Evolutionary conservation across 2,113 vertebrate species (phyloP), one percentile per base, ranked within the genome.

Genomic region (Chrysemys picta): DNA sequence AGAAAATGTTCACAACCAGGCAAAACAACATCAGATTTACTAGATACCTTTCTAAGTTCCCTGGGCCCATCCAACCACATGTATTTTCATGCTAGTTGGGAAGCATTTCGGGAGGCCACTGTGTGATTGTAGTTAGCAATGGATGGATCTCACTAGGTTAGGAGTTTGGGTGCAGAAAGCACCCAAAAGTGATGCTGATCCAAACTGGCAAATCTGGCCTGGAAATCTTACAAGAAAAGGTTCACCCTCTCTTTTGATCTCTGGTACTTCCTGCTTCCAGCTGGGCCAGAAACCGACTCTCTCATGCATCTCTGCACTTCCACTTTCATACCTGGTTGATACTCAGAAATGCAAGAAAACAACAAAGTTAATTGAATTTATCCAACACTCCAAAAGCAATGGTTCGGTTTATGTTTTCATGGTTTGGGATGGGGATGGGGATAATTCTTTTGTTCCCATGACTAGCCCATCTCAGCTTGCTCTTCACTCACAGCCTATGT

Each of bases 281-380:
- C 56, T 65, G 21, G 93, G 5, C 84, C 82, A 91, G 86, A 95
- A 96, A 81, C 54, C 87, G 91, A 45, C 24, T 45, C 24, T 91
- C 81, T 57, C 75, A 76, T 0, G 2, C 54, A 85, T 89, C 59
- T 95, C 94, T 89, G 75, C 81, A 91, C 57, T 76, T 96, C 35
- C 27, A 52, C 0, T 24, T 29, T 45, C 72, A 59, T 57, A 10
- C 86, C 38, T 47, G 54, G 47, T 1, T 91, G 31, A 21, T 47
- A 57, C 31, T 83, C 80, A 92, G 75, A 94, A 89, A n/a, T 88
- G 42, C 24, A 90, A 83, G 76, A 94, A 93, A 90, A 47, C 87
- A 79, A n/a, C 79, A 93, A 94, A 91, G 86, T 1, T 47, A 14
- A 47, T 47, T 45, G 42, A 27, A 47, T 47, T 13, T 8, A 78